Base-by-base conservation (phyloP, 2,888 invertebrate species). In the Formica aserva region DNA sequence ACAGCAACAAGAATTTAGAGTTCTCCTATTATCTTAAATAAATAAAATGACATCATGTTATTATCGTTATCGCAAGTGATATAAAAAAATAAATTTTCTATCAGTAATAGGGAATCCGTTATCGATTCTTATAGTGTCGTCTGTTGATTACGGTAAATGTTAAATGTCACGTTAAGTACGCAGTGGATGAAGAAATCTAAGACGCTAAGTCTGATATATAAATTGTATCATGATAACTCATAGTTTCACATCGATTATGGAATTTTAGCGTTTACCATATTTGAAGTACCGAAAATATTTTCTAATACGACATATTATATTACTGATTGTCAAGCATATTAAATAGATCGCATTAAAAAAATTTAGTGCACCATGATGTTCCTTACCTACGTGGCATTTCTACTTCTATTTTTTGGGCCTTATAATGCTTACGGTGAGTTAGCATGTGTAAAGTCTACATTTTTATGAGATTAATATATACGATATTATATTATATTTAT, bases 391-490 rank as follows among this genome's bases (percentile, higher is more conserved):
- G 60, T 80, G 78, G 72, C 71, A 60, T 62, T 80, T 71, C 45
- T 78, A 32, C 32, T 80, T 48, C 5, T 80, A 35, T 13, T 60
- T 80, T 45, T 80, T 35, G 60, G 45, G 1, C 62, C 18, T 26
- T 62, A 67, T 35, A 13, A 35, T 13, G n/a, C 15, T 71, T 35
- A 80, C 15, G 78, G 78, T 80, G 18, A 80, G 78, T 72, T 35
- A 0, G n/a, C 63, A 32, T 55, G 5, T 29, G 5, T 29, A 13
- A 35, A 26, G 15, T 57, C 18, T 38, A 26, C 13, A 26, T 55
- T n/a, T 67, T 67, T 57, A 22, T 2, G 9, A 52, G n/a, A 57
- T 60, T 71, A 41, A 77, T 32, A 18, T 1, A 8, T 52, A 66
- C 1, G 26, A 32, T 32, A 32, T 32, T 32, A 32, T 32, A 32